A percentile compares a stretch with the other conserved stretches of the same genome.
These are phyloP conservation scores for Uromys caudimaculatus DNA, from an alignment of 2,797 vertebrate species.

Conservation along the genomic window DNA sequence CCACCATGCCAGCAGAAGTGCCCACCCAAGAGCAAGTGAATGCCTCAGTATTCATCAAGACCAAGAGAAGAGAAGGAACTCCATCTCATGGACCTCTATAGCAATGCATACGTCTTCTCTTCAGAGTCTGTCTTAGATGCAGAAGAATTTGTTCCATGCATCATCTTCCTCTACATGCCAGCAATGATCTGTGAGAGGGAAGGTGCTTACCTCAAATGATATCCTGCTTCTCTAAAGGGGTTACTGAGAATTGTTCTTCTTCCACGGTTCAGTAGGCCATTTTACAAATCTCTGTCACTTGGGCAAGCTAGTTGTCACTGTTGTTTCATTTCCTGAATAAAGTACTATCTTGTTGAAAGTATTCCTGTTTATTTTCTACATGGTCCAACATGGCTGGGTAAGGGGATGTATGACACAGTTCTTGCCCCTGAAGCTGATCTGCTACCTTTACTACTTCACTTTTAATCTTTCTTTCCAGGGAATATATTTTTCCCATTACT, in stretches of 20 bases:
- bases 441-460: neutral
- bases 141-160: neutral
- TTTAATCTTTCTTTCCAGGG: neutral
- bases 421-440: neutral
- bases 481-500: neutral
- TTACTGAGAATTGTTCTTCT: neutral
- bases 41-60: neutral
- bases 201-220: neutral
- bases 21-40: neutral
- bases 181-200: neutral
- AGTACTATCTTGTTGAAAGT: neutral
- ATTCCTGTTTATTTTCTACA: neutral
- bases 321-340: neutral
- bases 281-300: neutral
- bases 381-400: neutral
- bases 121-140: neutral
- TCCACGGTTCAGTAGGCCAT: neutral
- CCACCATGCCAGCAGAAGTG: neutral
- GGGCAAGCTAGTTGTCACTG: neutral
- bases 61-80: neutral
- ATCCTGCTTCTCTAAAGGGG: neutral
- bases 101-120: neutral
- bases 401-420: neutral
- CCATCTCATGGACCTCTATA: neutral
- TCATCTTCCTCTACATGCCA: neutral